Conservation (phyloP, 2,888 invertebrate genomes). For the Tridacna gigas region DNA sequence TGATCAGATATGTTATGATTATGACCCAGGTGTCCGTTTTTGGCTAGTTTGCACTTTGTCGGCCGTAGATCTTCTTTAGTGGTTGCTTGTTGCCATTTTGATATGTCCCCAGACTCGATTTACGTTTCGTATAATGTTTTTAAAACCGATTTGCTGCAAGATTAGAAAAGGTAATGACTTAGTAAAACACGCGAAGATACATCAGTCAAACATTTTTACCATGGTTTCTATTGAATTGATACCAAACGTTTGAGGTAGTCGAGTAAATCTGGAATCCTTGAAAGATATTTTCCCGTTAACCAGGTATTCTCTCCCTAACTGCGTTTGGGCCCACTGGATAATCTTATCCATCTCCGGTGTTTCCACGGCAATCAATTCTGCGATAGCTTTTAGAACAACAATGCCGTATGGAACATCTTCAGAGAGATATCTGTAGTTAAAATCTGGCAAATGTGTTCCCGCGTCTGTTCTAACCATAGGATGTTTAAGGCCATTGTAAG, state of each 20-base stretch:
- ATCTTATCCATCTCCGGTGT: conserved; percentile 68
- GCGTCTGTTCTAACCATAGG: conserved; percentile 60
- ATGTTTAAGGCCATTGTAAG: conserved; percentile 69
- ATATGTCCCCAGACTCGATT: too few species aligned
- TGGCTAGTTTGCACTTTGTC: too few species aligned
- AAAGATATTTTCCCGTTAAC: conserved; percentile 16
- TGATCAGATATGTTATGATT: too few species aligned
- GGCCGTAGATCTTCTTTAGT: too few species aligned
- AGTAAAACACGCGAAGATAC: too few species aligned
- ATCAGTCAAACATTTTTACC: conserved; percentile 6
- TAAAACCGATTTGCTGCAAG: too few species aligned
- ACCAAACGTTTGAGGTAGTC: conserved; percentile 22
- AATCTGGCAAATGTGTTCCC: conserved; percentile 69
- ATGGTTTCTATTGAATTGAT: conserved; percentile 15
- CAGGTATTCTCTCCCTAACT: conserved; percentile 18
- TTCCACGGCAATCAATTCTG: conserved; percentile 61
- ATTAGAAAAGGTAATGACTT: too few species aligned
- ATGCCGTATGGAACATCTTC: conserved; percentile 73
- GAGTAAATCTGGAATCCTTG: not conserved
- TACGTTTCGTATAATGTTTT: too few species aligned
- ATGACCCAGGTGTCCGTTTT: too few species aligned
- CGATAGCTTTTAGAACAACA: conserved; percentile 67
- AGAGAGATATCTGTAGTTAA: conserved; percentile 66
- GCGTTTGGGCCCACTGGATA: conserved; percentile 61
- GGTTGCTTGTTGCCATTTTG: too few species aligned